Base-by-base conservation (phyloP, 2,113 vertebrate genomes). In the Brachyistius frenatus region DNA sequence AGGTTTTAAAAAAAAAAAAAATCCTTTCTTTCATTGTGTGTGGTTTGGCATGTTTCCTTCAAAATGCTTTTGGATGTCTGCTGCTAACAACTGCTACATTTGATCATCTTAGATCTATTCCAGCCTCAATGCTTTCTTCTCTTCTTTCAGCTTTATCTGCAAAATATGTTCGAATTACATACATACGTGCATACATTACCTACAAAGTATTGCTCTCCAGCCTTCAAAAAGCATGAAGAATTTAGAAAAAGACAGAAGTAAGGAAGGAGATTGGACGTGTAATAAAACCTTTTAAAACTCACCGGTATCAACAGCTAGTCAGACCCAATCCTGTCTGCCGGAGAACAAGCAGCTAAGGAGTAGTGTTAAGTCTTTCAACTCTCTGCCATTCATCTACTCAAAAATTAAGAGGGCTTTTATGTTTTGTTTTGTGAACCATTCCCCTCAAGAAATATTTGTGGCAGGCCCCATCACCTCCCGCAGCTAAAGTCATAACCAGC, bases 401-500 rank as follows among this genome's bases (percentile, higher is more conserved):
- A 49, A 86, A 86, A 86, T 86, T 66, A 90, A 90, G 84, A 87
- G 82, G 81, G 57, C 77, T 88, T 92, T 93, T 90, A 88, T 93
- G 84, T 89, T 86, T 88, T 91, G 86, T 92, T 92, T 92, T 90
- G 83, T 69, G 76, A 89, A 77, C 82, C 77, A 73, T 86, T 91
- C 86, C 85, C 83, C 83, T 86, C 77, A 89, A 90, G 88, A 90
- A 91, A 86, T 89, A 89, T 89, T 91, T 89, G 85, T 52, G 86
- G 89, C 84, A 69, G 89, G 85, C 89, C 88, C 76, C 82, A 79
- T 91, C 81, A 77, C 88, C 91, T 91, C 92, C 91, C 67, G 76
- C 88, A 85, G 92, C 80, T 91, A 66, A 88, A 92, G 88, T 92
- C 92, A 90, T 92, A 92, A 90, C 89, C 91, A 76, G 88, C 66